phyloP scores from a whole-genome alignment of 2,113 vertebrate genomes.

The Xyliphius kryptos region DNA sequence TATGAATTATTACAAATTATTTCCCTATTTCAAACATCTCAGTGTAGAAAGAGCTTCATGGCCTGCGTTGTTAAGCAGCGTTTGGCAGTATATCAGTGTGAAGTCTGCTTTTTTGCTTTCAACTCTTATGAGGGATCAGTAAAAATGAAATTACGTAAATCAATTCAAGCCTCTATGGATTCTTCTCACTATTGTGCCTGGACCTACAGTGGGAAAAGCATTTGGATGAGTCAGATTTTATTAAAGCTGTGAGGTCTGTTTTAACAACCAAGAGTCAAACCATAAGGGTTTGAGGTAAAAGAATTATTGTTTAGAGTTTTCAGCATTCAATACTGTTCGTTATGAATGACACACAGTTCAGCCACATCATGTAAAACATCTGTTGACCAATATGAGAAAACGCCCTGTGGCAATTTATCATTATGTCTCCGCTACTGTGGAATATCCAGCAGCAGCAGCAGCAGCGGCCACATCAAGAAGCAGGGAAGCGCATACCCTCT shows the following conservation, averaged over 20 bases:
- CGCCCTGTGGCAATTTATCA: neutral
- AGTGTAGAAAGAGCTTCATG: neutral
- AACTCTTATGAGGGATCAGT: slow-evolving; percentile 42
- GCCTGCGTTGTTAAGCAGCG: slow-evolving; percentile 42
- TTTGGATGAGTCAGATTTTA: slow-evolving; percentile 19
- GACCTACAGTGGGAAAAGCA: neutral
- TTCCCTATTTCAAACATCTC: too few relatives aligned
- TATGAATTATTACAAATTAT: too few relatives aligned
- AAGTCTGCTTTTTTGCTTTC: slow-evolving; percentile 44
- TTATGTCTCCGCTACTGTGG: neutral
- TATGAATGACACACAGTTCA: too few relatives aligned
- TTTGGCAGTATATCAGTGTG: slow-evolving; percentile 37
- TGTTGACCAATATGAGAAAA: neutral
- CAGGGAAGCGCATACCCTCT: slow-evolving; percentile 91
- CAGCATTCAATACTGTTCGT: neutral
- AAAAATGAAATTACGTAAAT: slow-evolving; percentile 51
- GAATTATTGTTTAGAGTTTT: slow-evolving; percentile 5
- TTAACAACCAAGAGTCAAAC: slow-evolving; percentile 7
- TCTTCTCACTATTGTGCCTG: slow-evolving; percentile 15
- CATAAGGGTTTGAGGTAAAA: slow-evolving; percentile 7
- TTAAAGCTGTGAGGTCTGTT: slow-evolving; percentile 13
- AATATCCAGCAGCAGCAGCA: slow-evolving; percentile 52
- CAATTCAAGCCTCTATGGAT: slow-evolving; percentile 18
- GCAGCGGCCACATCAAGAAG: slow-evolving; percentile 81
- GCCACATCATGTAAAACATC: neutral